Evolutionary conservation across 2,797 vertebrate genomes (phyloP).

Genomic region (Pseudochirops corinnae): DNA sequence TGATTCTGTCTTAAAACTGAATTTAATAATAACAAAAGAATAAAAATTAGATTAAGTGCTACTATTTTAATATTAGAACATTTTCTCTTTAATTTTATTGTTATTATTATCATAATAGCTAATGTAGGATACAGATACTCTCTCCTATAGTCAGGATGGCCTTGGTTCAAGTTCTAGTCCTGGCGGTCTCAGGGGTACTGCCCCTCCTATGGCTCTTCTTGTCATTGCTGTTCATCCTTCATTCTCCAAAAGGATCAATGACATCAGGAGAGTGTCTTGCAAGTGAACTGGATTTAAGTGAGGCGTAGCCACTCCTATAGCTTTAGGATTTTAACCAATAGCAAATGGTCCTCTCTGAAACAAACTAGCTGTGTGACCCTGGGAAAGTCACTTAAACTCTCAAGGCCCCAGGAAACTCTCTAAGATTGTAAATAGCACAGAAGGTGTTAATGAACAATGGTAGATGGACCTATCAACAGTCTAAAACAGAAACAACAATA

Average conservation of each 20-base stretch:
- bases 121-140: neutral
- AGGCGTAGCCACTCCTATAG: neutral
- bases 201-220: neutral
- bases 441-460: neutral
- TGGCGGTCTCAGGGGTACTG: neutral
- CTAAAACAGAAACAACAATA: neutral
- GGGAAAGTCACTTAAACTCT: neutral
- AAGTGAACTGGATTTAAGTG: neutral
- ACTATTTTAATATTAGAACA: neutral
- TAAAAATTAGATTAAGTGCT: neutral
- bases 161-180: neutral
- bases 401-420: too few species aligned
- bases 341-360: neutral
- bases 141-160: neutral
- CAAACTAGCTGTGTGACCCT: neutral
- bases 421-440: neutral
- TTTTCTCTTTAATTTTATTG: neutral
- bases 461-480: neutral
- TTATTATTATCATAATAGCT: neutral
- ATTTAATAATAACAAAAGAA: constrained; percentile 37
- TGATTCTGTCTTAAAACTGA: constrained; percentile 33
- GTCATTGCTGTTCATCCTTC: neutral
- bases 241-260: neutral
- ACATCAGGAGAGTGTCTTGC: neutral
- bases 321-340: neutral